Evolutionary conservation across 2,888 invertebrate species (phyloP), one percentile per base, ranked within the genome.

Genomic region (Lasiommata megera): DNA sequence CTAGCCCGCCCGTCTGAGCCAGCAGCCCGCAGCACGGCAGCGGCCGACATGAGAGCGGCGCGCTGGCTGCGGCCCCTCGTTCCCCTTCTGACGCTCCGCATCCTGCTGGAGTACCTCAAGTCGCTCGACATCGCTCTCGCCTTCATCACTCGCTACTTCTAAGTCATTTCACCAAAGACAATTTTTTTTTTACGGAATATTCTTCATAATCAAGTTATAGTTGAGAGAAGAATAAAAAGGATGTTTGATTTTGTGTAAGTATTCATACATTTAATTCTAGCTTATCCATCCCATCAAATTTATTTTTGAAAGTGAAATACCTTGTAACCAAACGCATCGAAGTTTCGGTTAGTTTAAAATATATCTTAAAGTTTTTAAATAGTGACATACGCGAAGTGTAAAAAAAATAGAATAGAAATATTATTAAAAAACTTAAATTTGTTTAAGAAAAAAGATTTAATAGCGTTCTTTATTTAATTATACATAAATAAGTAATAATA

Each of bases 91-190:
- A 76, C 79, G 71, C 82, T 84, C 69, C 84, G 84, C 62, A 83
- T 81, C 67, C 79, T 82, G 67, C 81, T 84, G 73, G 86, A 85
- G 77, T 80, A 80, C 74, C 82, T 87, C 77, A 84, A 84, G 72
- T 84, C 86, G 60, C 79, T 85, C 67, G 79, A 80, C 74, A 75
- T 75, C 68, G 67, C 69, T 63, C 67, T 61, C 47, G 67, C 66
- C 44, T 71, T 70, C 65, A 64, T 67, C 60, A 44, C 56, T 56
- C 53, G 48, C 38, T 53, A 55, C 46, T 37, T 34, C 44, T 44
- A 48, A 48, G 59, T 56, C 43, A 28, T 53, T 58, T 43, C 34
- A 57, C 60, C 60, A 61, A 63, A 77, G 76, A 80, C 72, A 78
- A 77, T 70, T 60, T 38, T 72, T 67, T 46, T 68, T 67, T 65